phyloP scores from a whole-genome alignment of 2,888 invertebrate species.

The Drosophila helvetica region DNA sequence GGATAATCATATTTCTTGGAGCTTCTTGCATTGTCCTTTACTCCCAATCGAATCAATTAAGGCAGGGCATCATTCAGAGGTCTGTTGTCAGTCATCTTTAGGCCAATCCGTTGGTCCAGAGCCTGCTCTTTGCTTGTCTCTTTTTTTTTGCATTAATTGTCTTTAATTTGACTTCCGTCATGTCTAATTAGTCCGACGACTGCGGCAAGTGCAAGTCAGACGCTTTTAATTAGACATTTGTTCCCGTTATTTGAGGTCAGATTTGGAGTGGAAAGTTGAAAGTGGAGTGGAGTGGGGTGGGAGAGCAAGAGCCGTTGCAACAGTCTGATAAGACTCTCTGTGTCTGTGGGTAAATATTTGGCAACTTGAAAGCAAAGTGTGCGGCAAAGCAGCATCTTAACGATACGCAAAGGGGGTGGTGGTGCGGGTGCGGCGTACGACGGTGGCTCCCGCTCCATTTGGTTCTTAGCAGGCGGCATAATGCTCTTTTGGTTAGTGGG shows the following conservation, averaged over 20 bases:
- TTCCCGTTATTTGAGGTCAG: constrained; percentile 47
- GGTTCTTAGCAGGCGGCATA: constrained; percentile 9
- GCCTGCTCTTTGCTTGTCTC: constrained; percentile 10
- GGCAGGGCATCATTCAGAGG: constrained; percentile 16
- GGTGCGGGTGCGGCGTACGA: constrained; percentile 24
- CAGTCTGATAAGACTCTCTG: constrained; percentile 21
- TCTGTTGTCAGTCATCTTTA: constrained; percentile 47
- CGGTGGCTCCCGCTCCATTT: constrained; percentile 51
- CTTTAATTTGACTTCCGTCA: constrained; percentile 76
- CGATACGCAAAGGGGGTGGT: constrained; percentile 37
- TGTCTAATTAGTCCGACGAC: constrained; percentile 59
- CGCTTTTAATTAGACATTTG: constrained; percentile 47
- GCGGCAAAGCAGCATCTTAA: constrained; percentile 35
- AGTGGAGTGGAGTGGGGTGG: too few species aligned
- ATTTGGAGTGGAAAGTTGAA: constrained; percentile 38
- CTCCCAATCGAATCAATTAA: constrained; percentile 46
- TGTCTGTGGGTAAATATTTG: constrained; percentile 49
- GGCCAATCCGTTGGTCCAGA: not conserved
- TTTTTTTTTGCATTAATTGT: constrained; percentile 68
- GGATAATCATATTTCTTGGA: constrained; percentile 4
- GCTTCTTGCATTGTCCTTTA: constrained; percentile 24
- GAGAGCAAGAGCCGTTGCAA: not conserved
- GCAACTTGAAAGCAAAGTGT: constrained; percentile 42
- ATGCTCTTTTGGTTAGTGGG: constrained; percentile 32
- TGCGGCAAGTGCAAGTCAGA: constrained; percentile 51